These are phyloP conservation scores for Ptyas mucosa DNA, from an alignment of 2,113 vertebrate genomes.

Conservation along the genomic window DNA sequence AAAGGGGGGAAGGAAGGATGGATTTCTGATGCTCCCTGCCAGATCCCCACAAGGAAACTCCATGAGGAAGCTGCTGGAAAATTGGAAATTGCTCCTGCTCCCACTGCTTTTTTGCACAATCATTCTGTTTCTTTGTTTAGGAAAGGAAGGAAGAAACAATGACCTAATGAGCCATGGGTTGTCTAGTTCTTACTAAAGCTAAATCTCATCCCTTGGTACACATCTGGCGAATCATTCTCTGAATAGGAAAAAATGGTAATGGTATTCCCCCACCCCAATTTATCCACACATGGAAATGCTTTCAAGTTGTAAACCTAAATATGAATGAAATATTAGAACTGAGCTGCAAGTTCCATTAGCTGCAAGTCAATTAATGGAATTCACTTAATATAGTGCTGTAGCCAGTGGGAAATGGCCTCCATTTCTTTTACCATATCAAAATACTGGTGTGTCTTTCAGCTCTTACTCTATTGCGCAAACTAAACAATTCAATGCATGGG, in stretches of 20 bases:
- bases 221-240: not conserved
- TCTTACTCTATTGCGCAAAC: not conserved
- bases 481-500: not conserved
- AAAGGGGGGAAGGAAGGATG: no score
- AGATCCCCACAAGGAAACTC: not conserved
- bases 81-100: not conserved
- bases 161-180: not conserved
- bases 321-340: not conserved
- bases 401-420: not conserved
- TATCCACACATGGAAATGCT: not conserved
- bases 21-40: not conserved
- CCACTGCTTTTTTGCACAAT: not conserved
- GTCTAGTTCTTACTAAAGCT: not conserved
- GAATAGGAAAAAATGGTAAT: not conserved
- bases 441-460: not conserved
- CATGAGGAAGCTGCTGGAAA: not conserved
- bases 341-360: not conserved
- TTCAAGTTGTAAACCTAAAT: not conserved
- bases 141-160: not conserved
- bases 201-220: not conserved
- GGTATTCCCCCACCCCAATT: not conserved
- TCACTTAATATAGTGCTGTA: not conserved
- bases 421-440: not conserved
- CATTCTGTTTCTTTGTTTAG: not conserved
- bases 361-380: not conserved